phyloP scores from a whole-genome alignment of 2,888 invertebrate genomes.

The Pammene aurita region DNA sequence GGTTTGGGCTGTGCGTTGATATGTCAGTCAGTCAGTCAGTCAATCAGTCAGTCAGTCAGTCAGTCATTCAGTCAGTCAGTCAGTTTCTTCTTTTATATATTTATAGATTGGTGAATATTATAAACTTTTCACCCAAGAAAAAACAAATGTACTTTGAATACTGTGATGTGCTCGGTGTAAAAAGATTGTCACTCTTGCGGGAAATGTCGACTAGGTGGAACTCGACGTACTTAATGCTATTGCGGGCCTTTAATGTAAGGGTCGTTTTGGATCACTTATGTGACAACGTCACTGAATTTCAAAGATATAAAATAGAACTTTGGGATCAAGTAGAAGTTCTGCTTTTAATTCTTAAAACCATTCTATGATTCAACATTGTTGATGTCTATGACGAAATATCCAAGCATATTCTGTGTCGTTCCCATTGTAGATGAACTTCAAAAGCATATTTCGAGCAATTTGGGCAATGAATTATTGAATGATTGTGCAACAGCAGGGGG shows the following conservation, averaged over 20 bases:
- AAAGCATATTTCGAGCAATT: conserved; percentile 8
- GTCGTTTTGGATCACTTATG: too few relatives aligned
- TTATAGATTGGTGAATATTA: too few relatives aligned
- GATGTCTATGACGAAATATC: conserved; percentile 11
- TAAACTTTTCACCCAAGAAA: too few relatives aligned
- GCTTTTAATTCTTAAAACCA: conserved; percentile 13
- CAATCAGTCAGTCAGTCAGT: too few relatives aligned
- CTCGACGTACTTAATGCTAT: conserved; percentile 14
- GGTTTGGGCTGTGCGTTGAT: too few relatives aligned
- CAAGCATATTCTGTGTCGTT: conserved; percentile 21
- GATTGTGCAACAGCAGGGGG: too few relatives aligned
- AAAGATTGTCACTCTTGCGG: conserved; percentile 22
- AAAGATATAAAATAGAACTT: conserved; percentile 14
- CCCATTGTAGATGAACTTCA: conserved; percentile 5
- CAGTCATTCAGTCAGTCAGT: too few relatives aligned
- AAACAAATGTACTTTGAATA: conserved; percentile 17
- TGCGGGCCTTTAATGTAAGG: conserved; percentile 12
- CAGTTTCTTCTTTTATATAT: too few relatives aligned
- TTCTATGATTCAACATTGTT: conserved; percentile 19
- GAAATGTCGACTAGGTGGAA: too few relatives aligned
- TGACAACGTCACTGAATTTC: conserved; percentile 2
- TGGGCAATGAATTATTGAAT: conserved; percentile 9
- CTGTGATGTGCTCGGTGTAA: conserved; percentile 8
- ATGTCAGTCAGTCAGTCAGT: too few relatives aligned
- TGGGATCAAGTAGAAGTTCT: conserved; percentile 16